Evolutionary conservation across 2,888 invertebrate genomes (phyloP), one percentile per base, ranked within the genome.

Genomic region (Drepanosiphum platanoidis): DNA sequence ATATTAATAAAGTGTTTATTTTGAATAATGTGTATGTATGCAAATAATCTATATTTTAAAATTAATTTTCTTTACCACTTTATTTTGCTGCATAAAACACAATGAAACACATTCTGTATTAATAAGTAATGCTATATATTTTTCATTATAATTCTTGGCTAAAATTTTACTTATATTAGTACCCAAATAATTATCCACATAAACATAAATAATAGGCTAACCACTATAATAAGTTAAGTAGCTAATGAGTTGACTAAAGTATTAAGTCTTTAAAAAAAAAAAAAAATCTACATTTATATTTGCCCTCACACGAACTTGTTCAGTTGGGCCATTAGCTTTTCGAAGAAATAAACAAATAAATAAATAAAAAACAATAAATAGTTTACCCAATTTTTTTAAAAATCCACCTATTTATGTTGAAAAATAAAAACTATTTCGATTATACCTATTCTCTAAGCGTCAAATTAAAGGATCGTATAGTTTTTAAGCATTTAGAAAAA

Each of bases 191-290:
- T 39, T 39, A 27, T 64, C 27, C 11, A 39, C 77, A 64, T 36
- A 58, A 70, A 80, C 22, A 46, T 8, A 22, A 46, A 79, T 36
- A 80, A 58, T 58, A 30, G 8, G 52, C 34, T 70, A 80, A 80
- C 36, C 58, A 70, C 13, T 36, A 15, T 58, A 68, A 70, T 52
- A 52, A 34, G 46, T 36, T n/a, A 70, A 70, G 52, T 70, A 7
- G 27, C 11, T 80, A 34, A 27, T n/a, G n/a, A n/a, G n/a, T 9
- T 80, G 8, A 4, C 18, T 68, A n/a, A 78, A 32, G 22, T 42
- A 42, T 39, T 78, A 78, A 66, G 13, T 66, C 5, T 64, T 39
- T 46, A 32, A 68, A 42, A 61, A 1, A 27, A 34, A n/a, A 34
- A 80, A 70, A 34, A n/a, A 34, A 80, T 52, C 15, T 5, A n/a